These are phyloP conservation scores for Parazoanthus atlanticus DNA, from an alignment of 92 coral and sea anemone genomes.

Conservation along the genomic window DNA sequence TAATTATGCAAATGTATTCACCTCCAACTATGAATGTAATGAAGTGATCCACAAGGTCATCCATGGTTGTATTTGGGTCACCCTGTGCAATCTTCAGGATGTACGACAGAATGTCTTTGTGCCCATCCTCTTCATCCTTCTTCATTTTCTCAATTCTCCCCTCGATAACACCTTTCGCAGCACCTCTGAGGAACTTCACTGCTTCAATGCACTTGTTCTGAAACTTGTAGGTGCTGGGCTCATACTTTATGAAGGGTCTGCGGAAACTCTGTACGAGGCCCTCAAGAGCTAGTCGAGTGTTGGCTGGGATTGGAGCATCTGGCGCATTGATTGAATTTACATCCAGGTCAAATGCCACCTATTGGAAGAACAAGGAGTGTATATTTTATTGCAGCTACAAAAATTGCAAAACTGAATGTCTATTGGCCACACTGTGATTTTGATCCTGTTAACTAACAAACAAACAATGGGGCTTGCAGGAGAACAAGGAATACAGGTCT, in stretches of 20 bases:
- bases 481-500: no score
- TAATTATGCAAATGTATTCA: not conserved
- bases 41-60: constrained; percentile 81
- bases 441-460: not conserved
- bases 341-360: constrained; percentile 85
- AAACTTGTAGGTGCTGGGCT: constrained; percentile 68
- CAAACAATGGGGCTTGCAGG: no score
- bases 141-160: constrained; percentile 63
- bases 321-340: constrained; percentile 72
- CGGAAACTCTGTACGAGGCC: constrained; percentile 86
- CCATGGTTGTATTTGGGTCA: constrained; percentile 68
- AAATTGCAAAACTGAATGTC: not conserved
- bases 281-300: constrained; percentile 70
- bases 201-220: constrained; percentile 71
- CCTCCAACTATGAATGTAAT: constrained; percentile 88
- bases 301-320: constrained; percentile 69
- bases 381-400: not conserved
- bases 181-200: constrained; percentile 68
- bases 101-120: constrained; percentile 73
- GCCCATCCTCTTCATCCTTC: constrained; percentile 57
- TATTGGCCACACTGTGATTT: not conserved
- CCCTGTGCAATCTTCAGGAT: constrained; percentile 65
- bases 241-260: constrained; percentile 71
- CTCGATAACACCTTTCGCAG: constrained; percentile 73
- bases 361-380: not conserved